Evolutionary conservation across 2,113 vertebrate species (phyloP).

Genomic region (Callopanchax toddi): DNA sequence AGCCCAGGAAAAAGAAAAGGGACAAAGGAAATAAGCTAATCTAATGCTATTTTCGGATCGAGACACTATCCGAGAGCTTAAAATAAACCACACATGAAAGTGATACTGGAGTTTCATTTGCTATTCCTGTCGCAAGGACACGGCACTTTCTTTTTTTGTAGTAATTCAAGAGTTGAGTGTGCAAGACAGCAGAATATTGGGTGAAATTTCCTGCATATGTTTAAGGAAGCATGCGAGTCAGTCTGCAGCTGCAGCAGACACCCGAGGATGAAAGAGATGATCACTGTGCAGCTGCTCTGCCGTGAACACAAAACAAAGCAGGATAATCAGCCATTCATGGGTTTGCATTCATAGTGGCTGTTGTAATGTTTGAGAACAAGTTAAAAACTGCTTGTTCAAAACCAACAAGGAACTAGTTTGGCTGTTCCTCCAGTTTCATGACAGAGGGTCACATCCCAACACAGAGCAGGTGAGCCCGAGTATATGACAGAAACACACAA

Average conservation of each 20-base stretch:
- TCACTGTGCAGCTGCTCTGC: constrained; percentile 44
- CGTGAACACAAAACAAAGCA: constrained; percentile 6
- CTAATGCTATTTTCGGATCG: constrained; percentile 7
- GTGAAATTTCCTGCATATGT: constrained; percentile 12
- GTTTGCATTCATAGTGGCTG: neutral
- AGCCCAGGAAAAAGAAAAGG: neutral
- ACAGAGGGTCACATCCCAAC: too few species aligned
- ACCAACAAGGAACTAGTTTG: neutral
- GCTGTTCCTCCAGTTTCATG: too few species aligned
- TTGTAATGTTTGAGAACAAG: neutral
- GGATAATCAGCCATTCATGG: constrained; percentile 17
- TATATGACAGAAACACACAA: constrained; percentile 16
- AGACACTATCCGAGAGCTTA: constrained; percentile 30
- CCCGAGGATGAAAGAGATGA: constrained; percentile 29
- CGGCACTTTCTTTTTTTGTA: neutral
- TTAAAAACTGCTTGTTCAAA: constrained; percentile 6
- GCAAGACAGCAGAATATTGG: neutral
- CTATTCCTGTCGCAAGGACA: constrained; percentile 15
- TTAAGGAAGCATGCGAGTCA: neutral
- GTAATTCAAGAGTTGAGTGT: neutral
- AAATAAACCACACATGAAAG: constrained; percentile 59
- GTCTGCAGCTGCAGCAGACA: constrained; percentile 24
- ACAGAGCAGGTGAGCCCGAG: too few species aligned
- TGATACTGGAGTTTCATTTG: constrained; percentile 28
- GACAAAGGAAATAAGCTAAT: constrained; percentile 17